A percentile compares a stretch with the other conserved stretches of the same genome.
These are phyloP conservation scores for Pollachius pollachius DNA, from an alignment of 2,113 vertebrate species.

Conservation along the genomic window DNA sequence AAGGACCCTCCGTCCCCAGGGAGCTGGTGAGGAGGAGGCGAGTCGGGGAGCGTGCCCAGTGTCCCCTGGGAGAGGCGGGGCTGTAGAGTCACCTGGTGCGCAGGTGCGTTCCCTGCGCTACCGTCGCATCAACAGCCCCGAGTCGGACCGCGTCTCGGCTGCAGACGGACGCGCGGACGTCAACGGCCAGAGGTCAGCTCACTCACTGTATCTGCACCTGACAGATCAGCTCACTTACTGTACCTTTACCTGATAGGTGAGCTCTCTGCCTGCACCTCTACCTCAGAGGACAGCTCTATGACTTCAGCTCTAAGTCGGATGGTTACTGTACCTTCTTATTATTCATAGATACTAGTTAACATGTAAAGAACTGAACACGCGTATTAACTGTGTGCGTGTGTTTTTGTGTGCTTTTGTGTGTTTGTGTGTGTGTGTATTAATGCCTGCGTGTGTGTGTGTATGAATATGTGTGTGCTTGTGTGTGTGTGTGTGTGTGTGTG, in stretches of 20 bases:
- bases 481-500: background rate
- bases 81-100: slow-evolving; percentile 83
- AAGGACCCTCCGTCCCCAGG: background rate
- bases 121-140: slow-evolving; percentile 88
- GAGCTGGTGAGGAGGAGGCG: slow-evolving; percentile 80
- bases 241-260: slow-evolving; percentile 70
- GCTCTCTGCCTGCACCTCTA: background rate
- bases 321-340: no score
- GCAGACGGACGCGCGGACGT: slow-evolving; percentile 83
- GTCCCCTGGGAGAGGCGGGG: slow-evolving; percentile 33
- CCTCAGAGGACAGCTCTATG: no score
- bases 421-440: no score
- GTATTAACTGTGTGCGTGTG: background rate
- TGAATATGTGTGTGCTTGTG: background rate
- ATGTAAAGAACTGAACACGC: no score
- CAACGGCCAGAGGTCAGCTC: slow-evolving; percentile 82
- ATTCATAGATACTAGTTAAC: no score
- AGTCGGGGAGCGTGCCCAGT: slow-evolving; percentile 81
- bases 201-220: background rate
- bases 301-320: no score
- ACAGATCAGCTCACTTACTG: slow-evolving; percentile 68
- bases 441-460: background rate
- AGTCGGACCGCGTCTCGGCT: slow-evolving; percentile 87
- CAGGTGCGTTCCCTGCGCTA: slow-evolving; percentile 87
- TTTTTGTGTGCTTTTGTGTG: background rate